Evolutionary conservation across 2,113 vertebrate species (phyloP), one percentile per base, ranked within the genome.

Genomic region (Andinoacara biseriatus): DNA sequence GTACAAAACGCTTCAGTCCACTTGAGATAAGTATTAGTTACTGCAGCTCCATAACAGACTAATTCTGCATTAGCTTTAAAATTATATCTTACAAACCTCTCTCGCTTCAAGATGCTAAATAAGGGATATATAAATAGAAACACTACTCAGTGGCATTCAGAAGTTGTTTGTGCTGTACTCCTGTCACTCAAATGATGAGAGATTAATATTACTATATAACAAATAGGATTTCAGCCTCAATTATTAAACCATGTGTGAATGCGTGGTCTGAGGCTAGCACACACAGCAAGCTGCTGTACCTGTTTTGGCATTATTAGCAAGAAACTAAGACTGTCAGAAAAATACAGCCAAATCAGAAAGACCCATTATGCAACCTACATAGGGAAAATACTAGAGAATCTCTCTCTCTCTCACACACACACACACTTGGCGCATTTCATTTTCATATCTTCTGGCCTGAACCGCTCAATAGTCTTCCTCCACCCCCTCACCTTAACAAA

Each of bases 391-490:
- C 2, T 10, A 5, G 22, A 77, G 31, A 72, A 35, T 29, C 43
- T 33, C 31, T 33, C 31, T 33, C 31, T 6, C 31, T 26, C 26
- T 26, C 26, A 69, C 33, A 2, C 29, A 54, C 56, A 33, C 78
- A 78, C 59, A 65, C 63, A 22, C 65, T 86, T 52, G n/a, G n/a
- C 85, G 76, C 78, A 87, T 91, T 94, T 89, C 84, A 87, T 94
- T 92, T 94, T 91, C 84, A 91, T 90, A 93, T 90, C 63, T 89
- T 49, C 72, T 87, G 26, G 14, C 40, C 52, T 24, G 59, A 87
- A 86, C 60, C 38, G 78, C 78, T 93, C 86, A 83, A 92, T 88
- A 93, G 81, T 91, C 76, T 58, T 61, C 69, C 83, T 80, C 88
- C 79, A 76, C 67, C 85, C 38, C 85, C 76, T 85, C 65, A 20